Evolutionary conservation across 2,113 vertebrate genomes (phyloP).

Genomic region (Vulpes lagopus): DNA sequence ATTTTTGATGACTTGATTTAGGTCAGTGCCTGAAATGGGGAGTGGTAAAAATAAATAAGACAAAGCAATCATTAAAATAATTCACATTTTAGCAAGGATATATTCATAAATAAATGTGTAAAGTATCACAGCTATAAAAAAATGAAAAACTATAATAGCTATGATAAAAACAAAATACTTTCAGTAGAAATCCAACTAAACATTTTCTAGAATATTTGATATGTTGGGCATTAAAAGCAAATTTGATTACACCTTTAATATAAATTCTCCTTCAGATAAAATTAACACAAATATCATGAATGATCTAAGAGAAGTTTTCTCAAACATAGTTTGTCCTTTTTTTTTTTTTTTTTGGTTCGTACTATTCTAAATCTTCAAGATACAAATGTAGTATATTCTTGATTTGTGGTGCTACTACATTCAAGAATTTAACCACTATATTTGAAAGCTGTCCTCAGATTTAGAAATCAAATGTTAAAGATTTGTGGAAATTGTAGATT

Average conservation of each 20-base stretch:
- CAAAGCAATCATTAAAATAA: constrained; percentile 21
- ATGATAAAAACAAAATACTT: background rate
- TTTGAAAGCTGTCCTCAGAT: constrained; percentile 34
- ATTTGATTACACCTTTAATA: background rate
- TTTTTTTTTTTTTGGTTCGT: background rate
- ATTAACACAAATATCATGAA: constrained; percentile 56
- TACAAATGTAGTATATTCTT: constrained; percentile 4
- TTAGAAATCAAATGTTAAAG: constrained; percentile 44
- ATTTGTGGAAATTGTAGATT: background rate
- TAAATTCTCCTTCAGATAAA: constrained; percentile 32
- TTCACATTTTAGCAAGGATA: constrained; percentile 33
- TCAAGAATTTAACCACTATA: background rate
- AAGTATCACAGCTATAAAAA: background rate
- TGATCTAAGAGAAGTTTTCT: background rate
- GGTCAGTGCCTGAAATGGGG: constrained; percentile 5
- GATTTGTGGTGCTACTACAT: background rate
- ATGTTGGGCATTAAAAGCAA: constrained; percentile 53
- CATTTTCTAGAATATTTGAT: constrained; percentile 61
- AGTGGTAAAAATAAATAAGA: constrained; percentile 33
- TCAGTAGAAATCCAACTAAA: background rate
- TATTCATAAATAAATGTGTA: constrained; percentile 34
- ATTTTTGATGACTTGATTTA: constrained; percentile 43
- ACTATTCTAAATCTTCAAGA: constrained; percentile 49
- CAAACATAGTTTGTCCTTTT: background rate
- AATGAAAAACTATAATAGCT: background rate